These are phyloP conservation scores for Axea sp. DNA, from an alignment of 2,888 invertebrate genomes.

Conservation along the genomic window DNA sequence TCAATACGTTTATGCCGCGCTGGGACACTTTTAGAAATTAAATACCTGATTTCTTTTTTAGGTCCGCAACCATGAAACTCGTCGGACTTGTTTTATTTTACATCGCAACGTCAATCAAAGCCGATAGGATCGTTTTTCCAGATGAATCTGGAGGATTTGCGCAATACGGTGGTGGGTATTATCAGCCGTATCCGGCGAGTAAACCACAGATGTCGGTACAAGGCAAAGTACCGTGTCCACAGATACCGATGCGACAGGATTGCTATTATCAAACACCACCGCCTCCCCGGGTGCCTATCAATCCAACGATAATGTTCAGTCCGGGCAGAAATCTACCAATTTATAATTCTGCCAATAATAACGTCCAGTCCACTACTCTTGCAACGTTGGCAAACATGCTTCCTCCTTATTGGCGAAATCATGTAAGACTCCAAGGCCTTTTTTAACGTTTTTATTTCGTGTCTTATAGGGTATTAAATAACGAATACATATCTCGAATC, in stretches of 20 bases:
- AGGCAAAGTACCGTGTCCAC: background rate
- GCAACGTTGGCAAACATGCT: constrained; percentile 50
- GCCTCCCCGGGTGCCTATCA: constrained; percentile 14
- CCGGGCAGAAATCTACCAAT: too few relatives aligned
- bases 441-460: too few relatives aligned
- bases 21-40: too few relatives aligned
- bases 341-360: constrained; percentile 20
- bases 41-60: too few relatives aligned
- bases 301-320: background rate
- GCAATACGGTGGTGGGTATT: constrained; percentile 21
- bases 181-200: too few relatives aligned
- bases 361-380: constrained; percentile 17
- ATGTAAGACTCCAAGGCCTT: too few relatives aligned
- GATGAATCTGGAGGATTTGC: constrained; percentile 34
- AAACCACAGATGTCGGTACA: too few relatives aligned
- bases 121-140: constrained; percentile 25
- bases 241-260: constrained; percentile 2
- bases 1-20: too few relatives aligned
- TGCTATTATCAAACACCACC: constrained; percentile 30
- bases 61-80: background rate
- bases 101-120: background rate
- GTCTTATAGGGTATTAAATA: too few relatives aligned
- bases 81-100: constrained; percentile 6
- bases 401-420: constrained; percentile 62
- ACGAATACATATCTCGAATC: too few relatives aligned